Evolutionary conservation across 2,797 vertebrate species (phyloP), one percentile per base, ranked within the genome.

Genomic region (Bradypus variegatus): DNA sequence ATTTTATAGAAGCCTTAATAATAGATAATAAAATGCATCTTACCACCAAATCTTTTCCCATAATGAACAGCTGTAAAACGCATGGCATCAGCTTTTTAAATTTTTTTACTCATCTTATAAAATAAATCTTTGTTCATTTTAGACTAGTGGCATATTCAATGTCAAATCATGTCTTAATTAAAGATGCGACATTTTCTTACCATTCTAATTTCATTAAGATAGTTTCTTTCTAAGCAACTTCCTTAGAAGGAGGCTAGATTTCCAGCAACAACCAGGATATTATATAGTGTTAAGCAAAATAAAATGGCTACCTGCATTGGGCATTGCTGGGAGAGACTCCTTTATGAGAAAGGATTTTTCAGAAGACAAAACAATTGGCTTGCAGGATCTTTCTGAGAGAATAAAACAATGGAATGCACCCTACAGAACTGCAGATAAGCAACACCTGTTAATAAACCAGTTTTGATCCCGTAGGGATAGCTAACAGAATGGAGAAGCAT

Each of bases 181-280:
- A 89, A 50, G 19, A 77, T 31, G 70, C 19, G 58, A 38, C 79
- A 31, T 53, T 92, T 88, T 23, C n/a, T 93, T 79, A 50, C 13
- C 48, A 87, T 85, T 93, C 89, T 92, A 80, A 90, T 90, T 91
- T 82, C 50, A 55, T 86, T 79, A 81, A 91, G 8, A 78, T 55
- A 76, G 3, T 29, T 27, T 70, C n/a, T 91, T 91, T 92, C 31
- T 80, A 75, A 90, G 21, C 41, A 60, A 86, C 77, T 90, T 95
- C 27, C 29, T 93, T 93, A 79, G 53, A n/a, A 91, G 38, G 64
- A 73, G 69, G 55, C 87, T 58, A 82, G 45, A 90, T 75, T 64
- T 75, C 27, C 27, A 90, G 58, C 16, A 67, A 41, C 36, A 75
- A 45, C 6, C 31, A 86, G 38, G 87, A 94, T 82, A 69, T 64